These are phyloP conservation scores for Gasterosteus aculeatus DNA, from an alignment of 2,113 vertebrate genomes.

Conservation along the genomic window DNA sequence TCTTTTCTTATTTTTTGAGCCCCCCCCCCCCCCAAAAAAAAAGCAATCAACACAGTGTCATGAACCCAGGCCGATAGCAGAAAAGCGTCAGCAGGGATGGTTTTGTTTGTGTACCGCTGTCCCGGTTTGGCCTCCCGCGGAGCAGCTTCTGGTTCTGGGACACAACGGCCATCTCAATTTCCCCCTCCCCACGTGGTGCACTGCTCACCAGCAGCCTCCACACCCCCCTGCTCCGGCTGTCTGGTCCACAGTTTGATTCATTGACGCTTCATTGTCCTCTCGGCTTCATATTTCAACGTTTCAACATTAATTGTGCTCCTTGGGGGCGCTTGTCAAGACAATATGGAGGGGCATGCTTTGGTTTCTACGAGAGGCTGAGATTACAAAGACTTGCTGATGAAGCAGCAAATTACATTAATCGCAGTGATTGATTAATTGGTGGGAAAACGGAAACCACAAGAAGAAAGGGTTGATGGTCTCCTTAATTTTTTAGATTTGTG, in stretches of 20 bases:
- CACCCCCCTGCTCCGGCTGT: slow-evolving; percentile 22
- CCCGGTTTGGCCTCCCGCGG: slow-evolving; percentile 23
- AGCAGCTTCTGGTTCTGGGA: slow-evolving; percentile 22
- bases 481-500: slow-evolving; percentile 19
- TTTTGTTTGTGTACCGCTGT: slow-evolving; percentile 24
- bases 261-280: slow-evolving; percentile 47
- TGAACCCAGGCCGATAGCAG: slow-evolving; percentile 40
- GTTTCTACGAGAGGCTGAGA: slow-evolving; percentile 31
- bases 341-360: slow-evolving; percentile 28
- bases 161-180: slow-evolving; percentile 2
- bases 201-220: slow-evolving; percentile 12
- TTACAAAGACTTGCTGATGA: slow-evolving; percentile 56
- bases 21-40: neutral
- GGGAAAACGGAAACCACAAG: slow-evolving; percentile 42
- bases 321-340: slow-evolving; percentile 1
- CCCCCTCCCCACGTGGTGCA: neutral
- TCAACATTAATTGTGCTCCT: slow-evolving; percentile 55
- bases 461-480: slow-evolving; percentile 28
- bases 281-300: slow-evolving; percentile 52
- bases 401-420: slow-evolving; percentile 51
- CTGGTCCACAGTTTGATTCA: slow-evolving; percentile 45
- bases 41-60: slow-evolving; percentile 50
- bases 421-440: slow-evolving; percentile 57
- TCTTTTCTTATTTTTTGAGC: slow-evolving; percentile 24
- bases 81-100: slow-evolving; percentile 34